Base-by-base conservation (phyloP, 92 coral and sea anemone genomes). In the Paramuricea clavata region DNA sequence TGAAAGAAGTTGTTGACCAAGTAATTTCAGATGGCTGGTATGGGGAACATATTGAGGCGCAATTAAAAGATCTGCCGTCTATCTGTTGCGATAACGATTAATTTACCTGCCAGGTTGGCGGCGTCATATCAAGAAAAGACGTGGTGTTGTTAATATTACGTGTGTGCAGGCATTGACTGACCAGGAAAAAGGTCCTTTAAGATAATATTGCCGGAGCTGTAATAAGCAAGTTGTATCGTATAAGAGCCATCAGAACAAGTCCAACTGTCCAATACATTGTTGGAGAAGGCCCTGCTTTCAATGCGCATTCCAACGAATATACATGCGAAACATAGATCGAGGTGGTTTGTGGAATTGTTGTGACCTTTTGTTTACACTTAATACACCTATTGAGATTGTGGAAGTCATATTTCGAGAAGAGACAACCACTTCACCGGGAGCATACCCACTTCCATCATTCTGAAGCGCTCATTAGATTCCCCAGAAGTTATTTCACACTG, bases 171-270 rank as follows among this genome's bases (percentile, higher is more conserved):
- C 30, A 25, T 65, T 65, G 16, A 65, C 72, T 65, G 72, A 65
- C 3, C 72, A 65, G 33, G 72, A 65, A 32, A 65, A 65, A 57
- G 67, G 69, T 61, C 69, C 11, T 61, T 61, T 61, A 22, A 61
- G 69, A 61, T 61, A 61, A n/a, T 30, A 61, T 61, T 61, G 69
- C 69, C 34, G 69, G 69, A 61, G 69, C 69, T 61, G 69, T 61
- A 25, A 61, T 61, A 61, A 6, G 69, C 6, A 61, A 61, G 31
- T 19, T 61, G 26, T 61, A 6, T 61, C 69, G 69, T 30, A 61
- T 9, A 15, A 56, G 64, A 56, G 21, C 5, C n/a, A 39, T 39
- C 5, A 61, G 16, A 19, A 61, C 3, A 61, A 23, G 69, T 61
- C 8, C 2, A 61, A 61, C 25, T 3, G 5, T 57, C 67, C 3